Evolutionary conservation across 2,797 vertebrate species (phyloP).

Genomic region (Chelidonichthys spinosus): DNA sequence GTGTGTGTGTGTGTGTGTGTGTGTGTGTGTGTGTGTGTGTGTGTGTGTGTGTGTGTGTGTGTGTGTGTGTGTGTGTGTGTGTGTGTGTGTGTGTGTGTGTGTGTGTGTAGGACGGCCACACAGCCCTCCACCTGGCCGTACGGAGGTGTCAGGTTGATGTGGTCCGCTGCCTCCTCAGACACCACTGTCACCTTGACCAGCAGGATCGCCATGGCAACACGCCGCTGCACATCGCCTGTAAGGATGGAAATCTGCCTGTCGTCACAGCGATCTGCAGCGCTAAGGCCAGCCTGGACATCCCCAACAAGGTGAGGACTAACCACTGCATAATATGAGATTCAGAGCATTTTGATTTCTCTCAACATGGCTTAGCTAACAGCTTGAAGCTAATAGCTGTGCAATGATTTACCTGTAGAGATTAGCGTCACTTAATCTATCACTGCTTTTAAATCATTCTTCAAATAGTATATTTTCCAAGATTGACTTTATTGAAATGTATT

Average conservation of each 20-base stretch:
- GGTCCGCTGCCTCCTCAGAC: slow-evolving; percentile 90
- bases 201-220: slow-evolving; percentile 97
- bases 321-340: neutral
- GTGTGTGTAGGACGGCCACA: slow-evolving; percentile 90
- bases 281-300: slow-evolving; percentile 89
- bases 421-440: no score
- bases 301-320: slow-evolving; percentile 89
- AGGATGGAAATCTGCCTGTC: slow-evolving; percentile 92
- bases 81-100: slow-evolving; percentile 52
- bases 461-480: no score
- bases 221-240: slow-evolving; percentile 94
- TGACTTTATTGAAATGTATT: no score
- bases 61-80: slow-evolving; percentile 47
- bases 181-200: slow-evolving; percentile 88
- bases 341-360: no score
- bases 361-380: no score
- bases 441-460: no score
- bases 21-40: no score
- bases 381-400: no score
- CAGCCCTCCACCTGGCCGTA: slow-evolving; percentile 94
- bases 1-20: no score
- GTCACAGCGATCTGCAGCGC: slow-evolving; percentile 89
- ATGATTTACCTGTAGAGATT: no score
- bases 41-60: slow-evolving; percentile 6
- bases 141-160: slow-evolving; percentile 95